Evolutionary conservation across 2,113 vertebrate species (phyloP), one percentile per base, ranked within the genome.

Genomic region (Scomber japonicus): DNA sequence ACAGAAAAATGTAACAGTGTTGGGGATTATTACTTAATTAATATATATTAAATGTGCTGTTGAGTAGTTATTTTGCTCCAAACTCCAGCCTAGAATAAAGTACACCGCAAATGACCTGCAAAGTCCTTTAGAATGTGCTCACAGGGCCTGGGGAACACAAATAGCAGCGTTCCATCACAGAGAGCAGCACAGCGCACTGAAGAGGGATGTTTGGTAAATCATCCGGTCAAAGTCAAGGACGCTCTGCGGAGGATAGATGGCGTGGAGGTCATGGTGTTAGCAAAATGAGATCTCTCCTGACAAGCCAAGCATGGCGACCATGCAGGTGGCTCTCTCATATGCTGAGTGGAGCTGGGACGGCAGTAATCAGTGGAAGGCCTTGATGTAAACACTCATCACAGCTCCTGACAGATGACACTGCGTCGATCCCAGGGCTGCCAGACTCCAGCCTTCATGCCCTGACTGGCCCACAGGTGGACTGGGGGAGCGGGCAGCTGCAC

Each of bases 211-310:
- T 70, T 60, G 49, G 54, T 80, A 82, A 89, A 84, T 89, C 85
- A 82, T 57, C 60, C 13, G 62, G 80, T 83, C 82, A 87, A 49
- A 79, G 80, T 73, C 77, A 81, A 85, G 82, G 82, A 70, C 14
- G 3, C 21, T n/a, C 2, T 49, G 55, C 30, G 46, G 24, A 75
- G 44, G 65, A 73, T 31, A 46, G 73, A 82, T 79, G 21, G 55
- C 27, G 59, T 19, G n/a, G 75, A 73, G 82, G 80, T 89, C 75
- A 54, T 54, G 49, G 60, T 71, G 80, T 68, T 78, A 63, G 73
- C 55, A 64, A 72, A 83, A 50, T 11, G 3, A 81, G 53, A 78
- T 67, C 56, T 71, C 70, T 56, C 55, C 48, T 55, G 79, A 65
- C 75, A 55, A 71, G 64, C 10, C 12, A 9, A 76, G 78, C 62